A percentile compares a stretch with the other conserved stretches of the same genome.
These are phyloP conservation scores for Delia radicum DNA, from an alignment of 1,140 invertebrate genomes.

Conservation along the genomic window DNA sequence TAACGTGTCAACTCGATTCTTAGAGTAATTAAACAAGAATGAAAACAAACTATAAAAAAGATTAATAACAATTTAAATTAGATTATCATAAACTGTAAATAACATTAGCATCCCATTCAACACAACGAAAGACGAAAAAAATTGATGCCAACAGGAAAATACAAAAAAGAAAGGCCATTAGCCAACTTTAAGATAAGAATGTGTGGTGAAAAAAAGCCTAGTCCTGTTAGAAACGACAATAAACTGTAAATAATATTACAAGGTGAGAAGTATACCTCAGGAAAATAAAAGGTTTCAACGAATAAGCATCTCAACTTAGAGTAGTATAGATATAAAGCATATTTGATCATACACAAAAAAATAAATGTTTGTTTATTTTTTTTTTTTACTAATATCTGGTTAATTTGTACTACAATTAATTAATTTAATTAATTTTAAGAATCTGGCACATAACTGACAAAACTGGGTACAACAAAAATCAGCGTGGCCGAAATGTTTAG, in stretches of 20 bases:
- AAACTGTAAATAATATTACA: background rate
- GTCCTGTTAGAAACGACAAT: background rate
- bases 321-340: no score
- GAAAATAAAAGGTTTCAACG: background rate
- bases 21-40: background rate
- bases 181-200: background rate
- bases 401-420: no score
- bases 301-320: no score
- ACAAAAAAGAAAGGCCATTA: background rate
- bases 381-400: no score
- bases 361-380: no score
- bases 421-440: no score
- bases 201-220: background rate
- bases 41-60: background rate
- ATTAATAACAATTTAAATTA: conserved; percentile 5
- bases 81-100: background rate
- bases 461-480: no score
- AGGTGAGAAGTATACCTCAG: background rate
- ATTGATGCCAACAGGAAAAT: background rate
- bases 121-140: background rate
- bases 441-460: no score
- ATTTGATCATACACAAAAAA: no score
- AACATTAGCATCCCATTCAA: background rate
- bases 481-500: no score
- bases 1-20: background rate